Base-by-base conservation (phyloP, 2,888 invertebrate species). In the Dendrolimus houi region DNA sequence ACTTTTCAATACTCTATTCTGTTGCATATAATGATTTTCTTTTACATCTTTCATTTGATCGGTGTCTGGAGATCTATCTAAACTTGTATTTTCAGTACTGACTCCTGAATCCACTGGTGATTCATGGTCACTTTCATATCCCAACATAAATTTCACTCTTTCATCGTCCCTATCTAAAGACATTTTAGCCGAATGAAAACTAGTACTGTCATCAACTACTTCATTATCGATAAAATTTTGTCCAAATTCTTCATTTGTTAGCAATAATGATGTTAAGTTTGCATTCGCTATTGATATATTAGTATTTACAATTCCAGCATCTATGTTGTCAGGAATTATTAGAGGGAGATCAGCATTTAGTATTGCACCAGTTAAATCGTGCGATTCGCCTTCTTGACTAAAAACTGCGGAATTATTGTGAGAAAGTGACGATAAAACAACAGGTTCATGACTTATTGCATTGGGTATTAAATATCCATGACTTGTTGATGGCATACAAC, bases 21-120 rank as follows among this genome's bases (percentile, higher is more conserved):
- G 85, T 74, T 84, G 78, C 78, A 87, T 85, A 62, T 79, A 88
- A 59, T 83, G 80, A 55, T 76, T 81, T 56, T 83, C 76, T 64
- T 81, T 81, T 7, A 83, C 63, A 8, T 79, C 77, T 68, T 83
- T 85, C 61, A 68, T 85, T 58, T 87, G 79, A 59, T 93, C 93
- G 2, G 92, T 83, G 60, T 92, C 93, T 0, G 93, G 93, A 9
- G 93, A 93, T 70, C 93, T 82, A 75, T 93, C 93, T 70, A 94
- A 79, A 68, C 94, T 94, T 42, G 94, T 94, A 63, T 94, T 95
- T 75, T 94, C 95, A 40, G 95, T 95, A 71, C 94, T 94, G 56
- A 95, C 93, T 0, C 95, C 94, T 0, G 94, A 94, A 74, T 95
- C 94, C 0, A 67, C 87, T 0, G 89, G 84, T 52, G 88, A 88